A percentile compares a stretch with the other conserved stretches of the same genome.
These are phyloP conservation scores for Heliopora coerulea DNA, from an alignment of 92 coral and sea anemone genomes.

Conservation along the genomic window DNA sequence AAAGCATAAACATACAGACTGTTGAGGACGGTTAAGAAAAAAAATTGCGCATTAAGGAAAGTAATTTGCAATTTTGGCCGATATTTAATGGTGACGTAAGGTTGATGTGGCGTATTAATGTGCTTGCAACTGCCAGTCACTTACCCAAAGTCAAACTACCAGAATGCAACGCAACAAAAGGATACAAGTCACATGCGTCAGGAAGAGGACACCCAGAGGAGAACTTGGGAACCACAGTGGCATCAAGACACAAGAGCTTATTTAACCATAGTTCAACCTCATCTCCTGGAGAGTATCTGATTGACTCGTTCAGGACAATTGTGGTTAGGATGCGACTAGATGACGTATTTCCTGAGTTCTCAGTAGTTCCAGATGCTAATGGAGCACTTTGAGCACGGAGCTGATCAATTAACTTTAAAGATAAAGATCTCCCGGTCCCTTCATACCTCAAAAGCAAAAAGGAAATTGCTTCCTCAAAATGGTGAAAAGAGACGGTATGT, in stretches of 20 bases:
- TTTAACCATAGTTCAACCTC: slow-evolving; percentile 89
- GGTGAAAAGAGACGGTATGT: too few species aligned
- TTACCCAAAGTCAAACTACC: too few species aligned
- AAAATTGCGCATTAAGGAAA: too few species aligned
- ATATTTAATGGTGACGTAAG: too few species aligned
- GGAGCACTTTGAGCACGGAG: slow-evolving; percentile 76
- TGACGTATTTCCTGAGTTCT: slow-evolving; percentile 47
- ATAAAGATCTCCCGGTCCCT: slow-evolving; percentile 94
- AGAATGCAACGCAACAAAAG: too few species aligned
- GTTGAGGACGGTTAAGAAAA: too few species aligned
- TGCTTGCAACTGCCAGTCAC: too few species aligned
- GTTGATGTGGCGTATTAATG: too few species aligned
- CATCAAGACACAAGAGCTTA: slow-evolving; percentile 82
- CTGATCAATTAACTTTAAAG: slow-evolving; percentile 84
- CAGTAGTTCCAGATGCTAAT: slow-evolving; percentile 51
- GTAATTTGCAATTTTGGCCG: too few species aligned
- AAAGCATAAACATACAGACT: too few species aligned
- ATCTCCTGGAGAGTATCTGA: slow-evolving; percentile 90
- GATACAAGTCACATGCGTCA: slow-evolving; percentile 97
- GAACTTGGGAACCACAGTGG: slow-evolving; percentile 76
- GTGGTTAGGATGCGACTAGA: slow-evolving; percentile 79
- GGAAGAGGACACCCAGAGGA: slow-evolving; percentile 92
- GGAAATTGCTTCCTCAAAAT: neutral
- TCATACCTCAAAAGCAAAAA: slow-evolving; percentile 64
- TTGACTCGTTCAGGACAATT: slow-evolving; percentile 81